These are phyloP conservation scores for Euplagia quadripunctaria DNA, from an alignment of 2,888 invertebrate genomes.

Conservation along the genomic window DNA sequence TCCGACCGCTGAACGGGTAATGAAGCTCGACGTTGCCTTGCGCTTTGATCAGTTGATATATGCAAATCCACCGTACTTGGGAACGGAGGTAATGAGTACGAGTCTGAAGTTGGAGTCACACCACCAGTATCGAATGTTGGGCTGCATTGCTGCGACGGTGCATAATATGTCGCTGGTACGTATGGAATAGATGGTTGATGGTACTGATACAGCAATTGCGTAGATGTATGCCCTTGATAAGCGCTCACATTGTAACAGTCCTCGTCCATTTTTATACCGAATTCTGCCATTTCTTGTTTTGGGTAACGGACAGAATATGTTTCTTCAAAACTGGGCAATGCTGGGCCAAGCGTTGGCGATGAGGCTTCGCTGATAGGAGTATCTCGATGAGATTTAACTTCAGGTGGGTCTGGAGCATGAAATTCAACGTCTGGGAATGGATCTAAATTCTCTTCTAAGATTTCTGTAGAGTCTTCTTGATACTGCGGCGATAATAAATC, in stretches of 20 bases:
- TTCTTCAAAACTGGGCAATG: constrained; percentile 95
- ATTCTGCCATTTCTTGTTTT: constrained; percentile 88
- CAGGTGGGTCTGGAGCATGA: constrained; percentile 79
- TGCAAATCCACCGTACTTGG: constrained; percentile 91
- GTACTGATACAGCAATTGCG: constrained; percentile 87
- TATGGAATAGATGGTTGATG: constrained; percentile 87
- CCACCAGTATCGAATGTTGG: constrained; percentile 84
- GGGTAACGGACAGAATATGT: constrained; percentile 93
- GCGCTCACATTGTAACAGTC: constrained; percentile 92
- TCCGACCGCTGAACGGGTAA: constrained; percentile 93
- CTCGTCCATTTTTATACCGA: constrained; percentile 95
- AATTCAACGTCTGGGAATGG: constrained; percentile 91
- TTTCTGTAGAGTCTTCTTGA: constrained; percentile 91
- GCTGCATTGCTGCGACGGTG: constrained; percentile 88
- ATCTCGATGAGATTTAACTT: constrained; percentile 77
- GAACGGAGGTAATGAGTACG: constrained; percentile 91
- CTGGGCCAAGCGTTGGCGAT: constrained; percentile 85
- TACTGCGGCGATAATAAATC: constrained; percentile 92
- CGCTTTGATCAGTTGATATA: constrained; percentile 88
- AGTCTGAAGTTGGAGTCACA: constrained; percentile 87
- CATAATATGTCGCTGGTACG: constrained; percentile 87
- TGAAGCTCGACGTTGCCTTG: constrained; percentile 91
- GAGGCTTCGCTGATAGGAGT: constrained; percentile 81
- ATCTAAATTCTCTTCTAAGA: constrained; percentile 91
- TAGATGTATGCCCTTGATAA: constrained; percentile 87